Evolutionary conservation across 1,140 invertebrate genomes (phyloP).

Genomic region (Aphaenogaster floridana): DNA sequence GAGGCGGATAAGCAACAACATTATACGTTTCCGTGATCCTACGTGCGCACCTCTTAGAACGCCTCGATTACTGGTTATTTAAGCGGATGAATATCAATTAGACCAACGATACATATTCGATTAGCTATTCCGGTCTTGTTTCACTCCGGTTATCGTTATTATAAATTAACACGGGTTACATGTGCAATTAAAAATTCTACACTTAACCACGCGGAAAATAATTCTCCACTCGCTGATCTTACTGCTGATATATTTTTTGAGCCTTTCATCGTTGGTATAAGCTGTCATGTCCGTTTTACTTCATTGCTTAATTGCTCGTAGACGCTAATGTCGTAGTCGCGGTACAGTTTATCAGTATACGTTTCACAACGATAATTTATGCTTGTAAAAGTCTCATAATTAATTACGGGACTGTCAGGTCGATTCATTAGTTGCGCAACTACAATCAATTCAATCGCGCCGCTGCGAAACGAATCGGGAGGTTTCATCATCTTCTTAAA

Average conservation of each 20-base stretch:
- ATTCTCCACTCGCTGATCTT: neutral
- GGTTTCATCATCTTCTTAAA: conserved; percentile 25
- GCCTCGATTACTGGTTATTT: neutral
- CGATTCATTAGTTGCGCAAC: conserved; percentile 56
- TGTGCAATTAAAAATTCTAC: neutral
- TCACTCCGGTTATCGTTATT: conserved; percentile 1
- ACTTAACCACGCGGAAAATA: conserved; percentile 41
- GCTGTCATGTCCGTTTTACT: conserved; percentile 56
- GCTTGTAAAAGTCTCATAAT: conserved; percentile 42
- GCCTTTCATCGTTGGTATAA: conserved; percentile 18
- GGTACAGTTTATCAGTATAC: conserved; percentile 46
- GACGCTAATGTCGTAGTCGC: conserved; percentile 27
- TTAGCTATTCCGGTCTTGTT: conserved; percentile 17
- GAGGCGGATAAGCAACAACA: conserved; percentile 3
- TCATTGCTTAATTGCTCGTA: conserved; percentile 45
- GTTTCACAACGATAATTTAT: conserved; percentile 52
- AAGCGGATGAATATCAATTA: conserved; percentile 27
- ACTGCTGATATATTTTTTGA: conserved; percentile 4
- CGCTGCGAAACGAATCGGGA: conserved; percentile 3
- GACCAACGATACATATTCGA: conserved; percentile 31
- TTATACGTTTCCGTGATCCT: conserved; percentile 9
- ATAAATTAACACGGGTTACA: conserved; percentile 17
- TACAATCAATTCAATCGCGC: conserved; percentile 33
- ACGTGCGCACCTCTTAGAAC: neutral
- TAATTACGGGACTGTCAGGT: conserved; percentile 31